These are phyloP conservation scores for Nymphalis urticae DNA, from an alignment of 2,888 invertebrate species.

Conservation along the genomic window DNA sequence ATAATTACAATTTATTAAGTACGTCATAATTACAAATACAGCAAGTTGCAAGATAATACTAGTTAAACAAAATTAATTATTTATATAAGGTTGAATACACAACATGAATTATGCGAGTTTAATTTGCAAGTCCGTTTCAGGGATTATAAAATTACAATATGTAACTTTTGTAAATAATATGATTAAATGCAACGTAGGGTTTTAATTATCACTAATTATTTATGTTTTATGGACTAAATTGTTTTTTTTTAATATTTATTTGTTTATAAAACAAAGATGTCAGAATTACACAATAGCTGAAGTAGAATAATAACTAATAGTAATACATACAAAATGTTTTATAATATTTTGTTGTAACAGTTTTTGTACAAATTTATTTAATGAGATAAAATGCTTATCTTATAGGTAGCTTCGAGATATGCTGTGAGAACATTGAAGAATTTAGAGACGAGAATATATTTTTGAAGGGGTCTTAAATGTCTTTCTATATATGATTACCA, in stretches of 20 bases:
- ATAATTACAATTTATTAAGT: not conserved
- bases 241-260: not conserved
- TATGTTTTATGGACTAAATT: not conserved
- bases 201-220: conserved; percentile 1
- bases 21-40: not conserved
- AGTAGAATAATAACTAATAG: too few relatives aligned
- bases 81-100: conserved; percentile 9
- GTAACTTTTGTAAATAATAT: not conserved
- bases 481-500: too few relatives aligned
- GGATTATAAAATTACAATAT: conserved; percentile 10
- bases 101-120: conserved; percentile 8
- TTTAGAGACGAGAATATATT: too few relatives aligned
- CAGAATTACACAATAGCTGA: too few relatives aligned
- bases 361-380: too few relatives aligned
- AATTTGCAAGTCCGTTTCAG: conserved; percentile 9
- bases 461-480: too few relatives aligned
- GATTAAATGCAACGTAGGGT: not conserved
- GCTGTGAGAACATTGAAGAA: too few relatives aligned
- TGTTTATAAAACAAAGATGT: not conserved
- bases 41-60: not conserved
- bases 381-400: too few relatives aligned
- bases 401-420: too few relatives aligned
- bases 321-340: too few relatives aligned
- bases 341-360: too few relatives aligned
- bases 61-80: not conserved